Base-by-base conservation (phyloP, 2,888 invertebrate genomes). In the Scaptomyza reducta region DNA sequence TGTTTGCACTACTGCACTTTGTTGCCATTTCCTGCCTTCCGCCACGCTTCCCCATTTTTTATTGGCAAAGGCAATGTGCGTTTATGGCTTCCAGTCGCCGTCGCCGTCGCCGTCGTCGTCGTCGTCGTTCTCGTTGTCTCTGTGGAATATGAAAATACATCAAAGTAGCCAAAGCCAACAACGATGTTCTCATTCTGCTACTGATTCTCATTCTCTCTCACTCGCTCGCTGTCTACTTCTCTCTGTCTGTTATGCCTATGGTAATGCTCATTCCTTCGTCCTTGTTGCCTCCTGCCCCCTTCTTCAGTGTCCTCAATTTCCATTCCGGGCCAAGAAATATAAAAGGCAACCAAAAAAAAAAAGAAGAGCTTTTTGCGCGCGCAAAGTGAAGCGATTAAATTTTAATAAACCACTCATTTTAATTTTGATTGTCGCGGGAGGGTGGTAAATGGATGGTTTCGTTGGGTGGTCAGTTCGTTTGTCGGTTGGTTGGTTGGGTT, bases 401-500 rank as follows among this genome's bases (percentile, higher is more conserved):
- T 89, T 89, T 89, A 89, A 89, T 89, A 88, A 89, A 85, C 81
- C 89, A 90, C 90, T 90, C 89, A 89, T 89, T 83, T 86, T 88
- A 89, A 89, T 90, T 90, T 89, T 83, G 79, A 88, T 89, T 88
- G 84, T 88, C 75, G 73, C 77, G 61, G 46, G n/a, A 18, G 11
- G 18, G 7, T 10, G 38, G n/a, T 9, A 16, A 40, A 40, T 6
- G 11, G 9, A 1, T 3, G 11, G 14, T 1, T 9, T 9, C n/a
- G 44, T 6, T 11, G 33, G 44, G 14, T 35, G 47, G 44, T 22
- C 41, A 25, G 54, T 38, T 50, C 29, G 31, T 35, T 27, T 18
- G 40, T 18, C 40, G 16, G 16, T 16, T 40, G 40, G 9, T 42
- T 45, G 22, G 9, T 44, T 29, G n/a, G 11, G 13, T 22, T 22